phyloP scores from a whole-genome alignment of 2,797 vertebrate species.

The Danio tinwini region DNA sequence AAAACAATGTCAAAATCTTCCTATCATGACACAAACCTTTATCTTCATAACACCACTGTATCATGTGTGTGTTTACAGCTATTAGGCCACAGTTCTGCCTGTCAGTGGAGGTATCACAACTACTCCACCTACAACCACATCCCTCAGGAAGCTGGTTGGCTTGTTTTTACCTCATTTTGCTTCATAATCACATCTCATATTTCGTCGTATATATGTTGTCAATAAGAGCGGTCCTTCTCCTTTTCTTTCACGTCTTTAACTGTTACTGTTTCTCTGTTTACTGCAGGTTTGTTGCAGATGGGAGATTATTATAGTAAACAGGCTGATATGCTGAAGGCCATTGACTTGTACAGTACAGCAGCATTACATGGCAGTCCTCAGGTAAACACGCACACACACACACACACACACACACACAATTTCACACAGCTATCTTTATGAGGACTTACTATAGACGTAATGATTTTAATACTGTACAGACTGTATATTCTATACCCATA shows the following conservation, averaged over 20 bases:
- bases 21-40: not conserved
- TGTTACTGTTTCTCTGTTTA: conserved; percentile 8
- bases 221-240: not conserved
- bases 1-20: not conserved
- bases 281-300: conserved; percentile 89
- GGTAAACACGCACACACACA: too few species aligned
- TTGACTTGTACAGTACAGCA: conserved; percentile 88
- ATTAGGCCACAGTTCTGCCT: conserved; percentile 77
- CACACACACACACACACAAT: not conserved
- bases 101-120: conserved; percentile 92
- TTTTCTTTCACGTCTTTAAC: not conserved
- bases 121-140: conserved; percentile 86
- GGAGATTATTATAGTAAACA: conserved; percentile 85
- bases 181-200: not conserved
- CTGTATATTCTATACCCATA: too few species aligned
- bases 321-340: conserved; percentile 72
- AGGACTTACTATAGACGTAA: too few species aligned
- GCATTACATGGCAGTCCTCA: conserved; percentile 88
- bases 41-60: too few species aligned
- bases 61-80: conserved; percentile 73
- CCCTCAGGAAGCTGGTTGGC: conserved; percentile 87
- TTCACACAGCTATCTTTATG: too few species aligned
- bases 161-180: too few species aligned
- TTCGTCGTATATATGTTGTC: conserved; percentile 38
- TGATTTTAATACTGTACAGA: too few species aligned